Base-by-base conservation (phyloP, 2,797 vertebrate genomes). In the Xyrichtys novacula region DNA sequence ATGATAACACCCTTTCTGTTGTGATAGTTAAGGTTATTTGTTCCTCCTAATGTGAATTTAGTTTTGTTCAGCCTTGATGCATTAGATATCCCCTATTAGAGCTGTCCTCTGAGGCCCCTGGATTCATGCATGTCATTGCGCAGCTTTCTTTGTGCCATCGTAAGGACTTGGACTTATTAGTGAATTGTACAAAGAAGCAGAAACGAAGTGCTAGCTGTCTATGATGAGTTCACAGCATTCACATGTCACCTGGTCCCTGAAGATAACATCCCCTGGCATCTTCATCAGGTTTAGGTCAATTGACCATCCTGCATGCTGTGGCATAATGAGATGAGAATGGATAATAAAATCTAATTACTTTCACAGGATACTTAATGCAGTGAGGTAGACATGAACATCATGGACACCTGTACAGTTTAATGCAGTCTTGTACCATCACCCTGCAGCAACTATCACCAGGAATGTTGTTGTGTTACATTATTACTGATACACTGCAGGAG, bases 71-170 rank as follows among this genome's bases (percentile, higher is more conserved):
- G 57, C 60, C 67, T 46, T 49, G 70, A 78, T 78, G 76, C 83
- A 65, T 64, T 65, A 44, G 71, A 66, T 65, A 76, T 73, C 25
- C 52, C 66, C 77, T 50, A 42, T 50, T 49, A 47, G 71, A 50
- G 58, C 39, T 69, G 76, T 81, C 81, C 74, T 80, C 69, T 80
- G 81, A 90, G 83, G 74, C 84, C 76, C 73, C 56, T 74, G 72
- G 55, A 63, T 71, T 78, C 80, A 85, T 81, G 73, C 81, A 74
- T 89, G 88, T 76, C 83, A 85, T 78, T 84, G 77, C 70, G 76
- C 78, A 84, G 80, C 82, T 71, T 79, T 81, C 78, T 83, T 76
- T 69, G 59, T 80, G 79, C 80, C 79, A 86, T 85, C 53, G 79
- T 63, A 78, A 71, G 65, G 76, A 63, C 74, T 71, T 76, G 64